Conservation (phyloP, 37 sponge, comb jelly and placozoan species). For the Petrosia ficiformis region DNA sequence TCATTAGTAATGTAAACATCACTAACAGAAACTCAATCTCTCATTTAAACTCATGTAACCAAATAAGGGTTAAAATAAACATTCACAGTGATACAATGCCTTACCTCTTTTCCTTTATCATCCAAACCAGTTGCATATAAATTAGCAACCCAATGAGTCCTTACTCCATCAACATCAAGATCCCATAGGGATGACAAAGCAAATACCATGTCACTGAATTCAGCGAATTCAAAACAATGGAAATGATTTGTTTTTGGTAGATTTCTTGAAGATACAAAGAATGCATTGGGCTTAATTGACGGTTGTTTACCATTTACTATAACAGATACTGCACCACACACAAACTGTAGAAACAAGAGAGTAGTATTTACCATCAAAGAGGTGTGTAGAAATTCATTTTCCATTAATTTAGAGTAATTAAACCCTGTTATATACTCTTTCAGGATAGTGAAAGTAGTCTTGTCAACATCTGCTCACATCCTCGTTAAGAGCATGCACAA, state of each 20-base stretch:
- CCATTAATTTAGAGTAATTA: too few relatives aligned
- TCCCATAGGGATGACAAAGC: conserved; percentile 35
- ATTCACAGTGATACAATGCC: too few relatives aligned
- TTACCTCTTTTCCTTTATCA: conserved; percentile 43
- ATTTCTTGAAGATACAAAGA: not conserved
- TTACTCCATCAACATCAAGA: conserved; percentile 20
- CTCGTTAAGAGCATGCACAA: too few relatives aligned
- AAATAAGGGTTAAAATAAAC: too few relatives aligned
- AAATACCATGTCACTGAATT: not conserved
- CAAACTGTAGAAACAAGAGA: conserved; percentile 18
- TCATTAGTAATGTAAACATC: not conserved
- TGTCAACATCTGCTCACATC: too few relatives aligned
- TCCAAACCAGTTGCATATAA: conserved; percentile 45
- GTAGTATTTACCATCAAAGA: too few relatives aligned
- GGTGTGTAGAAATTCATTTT: too few relatives aligned
- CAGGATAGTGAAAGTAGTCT: too few relatives aligned
- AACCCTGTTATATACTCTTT: too few relatives aligned
- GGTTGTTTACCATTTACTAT: not conserved
- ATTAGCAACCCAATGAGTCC: conserved; percentile 32
- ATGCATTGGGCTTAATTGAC: not conserved
- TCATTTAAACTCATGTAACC: too few relatives aligned
- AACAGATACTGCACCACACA: conserved; percentile 18
- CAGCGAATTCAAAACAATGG: not conserved
- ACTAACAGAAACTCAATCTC: too few relatives aligned
- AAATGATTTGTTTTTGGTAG: not conserved